phyloP scores from a whole-genome alignment of 2,797 vertebrate genomes.

The Orientallactaga sibirica region DNA sequence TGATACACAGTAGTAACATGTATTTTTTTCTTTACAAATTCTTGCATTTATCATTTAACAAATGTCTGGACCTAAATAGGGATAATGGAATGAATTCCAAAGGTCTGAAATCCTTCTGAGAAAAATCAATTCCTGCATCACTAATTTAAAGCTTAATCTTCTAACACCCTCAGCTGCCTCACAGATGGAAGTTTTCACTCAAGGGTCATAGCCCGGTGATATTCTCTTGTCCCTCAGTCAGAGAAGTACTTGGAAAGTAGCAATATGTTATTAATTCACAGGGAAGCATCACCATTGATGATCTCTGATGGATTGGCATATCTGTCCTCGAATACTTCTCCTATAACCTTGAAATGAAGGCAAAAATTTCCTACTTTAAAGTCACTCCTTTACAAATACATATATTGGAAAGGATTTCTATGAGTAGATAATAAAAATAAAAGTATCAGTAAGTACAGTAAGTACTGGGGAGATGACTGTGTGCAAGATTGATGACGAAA shows the following conservation, averaged over 20 bases:
- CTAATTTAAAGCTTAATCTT: constrained; percentile 79
- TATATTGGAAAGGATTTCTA: not conserved
- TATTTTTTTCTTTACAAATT: constrained; percentile 36
- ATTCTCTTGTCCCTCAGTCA: constrained; percentile 32
- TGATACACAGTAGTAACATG: not conserved
- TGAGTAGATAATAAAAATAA: too few species aligned
- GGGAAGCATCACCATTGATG: constrained; percentile 57
- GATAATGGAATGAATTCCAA: not conserved
- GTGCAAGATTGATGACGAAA: too few species aligned
- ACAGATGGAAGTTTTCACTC: constrained; percentile 61
- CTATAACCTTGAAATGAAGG: not conserved
- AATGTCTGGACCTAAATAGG: constrained; percentile 36
- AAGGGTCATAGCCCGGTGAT: constrained; percentile 69
- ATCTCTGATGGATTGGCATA: not conserved
- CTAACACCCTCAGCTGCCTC: constrained; percentile 61
- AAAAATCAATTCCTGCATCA: constrained; percentile 76
- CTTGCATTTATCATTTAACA: constrained; percentile 37
- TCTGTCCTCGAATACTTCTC: not conserved
- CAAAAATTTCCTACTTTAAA: not conserved
- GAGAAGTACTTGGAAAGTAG: constrained; percentile 58
- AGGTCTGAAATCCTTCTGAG: constrained; percentile 50
- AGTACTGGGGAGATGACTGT: too few species aligned
- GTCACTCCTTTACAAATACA: not conserved
- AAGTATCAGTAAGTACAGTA: too few species aligned
- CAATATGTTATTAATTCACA: constrained; percentile 59